Evolutionary conservation across 2,888 invertebrate genomes (phyloP).

Genomic region (Mesopsocus fuscifrons): DNA sequence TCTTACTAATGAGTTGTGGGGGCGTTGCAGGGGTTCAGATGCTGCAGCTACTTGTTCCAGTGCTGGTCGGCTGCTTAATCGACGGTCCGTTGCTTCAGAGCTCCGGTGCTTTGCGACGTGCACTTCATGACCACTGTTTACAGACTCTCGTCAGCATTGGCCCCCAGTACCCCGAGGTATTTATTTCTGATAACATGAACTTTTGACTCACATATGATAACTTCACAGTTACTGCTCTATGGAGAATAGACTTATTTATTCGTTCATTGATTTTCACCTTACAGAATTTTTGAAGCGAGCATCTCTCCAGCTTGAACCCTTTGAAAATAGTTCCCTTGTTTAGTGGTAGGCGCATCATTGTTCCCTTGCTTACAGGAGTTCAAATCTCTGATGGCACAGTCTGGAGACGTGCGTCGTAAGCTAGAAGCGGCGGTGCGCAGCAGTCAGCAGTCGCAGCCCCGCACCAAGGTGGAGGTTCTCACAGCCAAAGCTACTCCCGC

Average conservation of each 20-base stretch:
- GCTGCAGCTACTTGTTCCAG: conserved; percentile 74
- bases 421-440: conserved; percentile 71
- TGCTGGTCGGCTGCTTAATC: conserved; percentile 68
- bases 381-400: conserved; percentile 72
- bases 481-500: conserved; percentile 25
- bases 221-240: too few species aligned
- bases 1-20: too few species aligned
- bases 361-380: conserved; percentile 74
- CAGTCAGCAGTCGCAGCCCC: conserved; percentile 37
- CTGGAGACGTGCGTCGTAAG: conserved; percentile 56
- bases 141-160: conserved; percentile 82
- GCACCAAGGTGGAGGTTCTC: conserved; percentile 28
- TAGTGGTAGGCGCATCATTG: too few species aligned
- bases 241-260: too few species aligned
- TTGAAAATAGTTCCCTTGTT: too few species aligned
- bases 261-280: too few species aligned
- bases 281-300: too few species aligned
- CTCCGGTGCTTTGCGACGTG: conserved; percentile 40
- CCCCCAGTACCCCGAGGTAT: conserved; percentile 74
- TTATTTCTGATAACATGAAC: too few species aligned
- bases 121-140: conserved; percentile 74
- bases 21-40: conserved; percentile 60
- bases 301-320: too few species aligned
- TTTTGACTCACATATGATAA: too few species aligned
- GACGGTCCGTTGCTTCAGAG: conserved; percentile 41